phyloP scores from a whole-genome alignment of 1,140 invertebrate genomes.

The Charaxes varanes region DNA sequence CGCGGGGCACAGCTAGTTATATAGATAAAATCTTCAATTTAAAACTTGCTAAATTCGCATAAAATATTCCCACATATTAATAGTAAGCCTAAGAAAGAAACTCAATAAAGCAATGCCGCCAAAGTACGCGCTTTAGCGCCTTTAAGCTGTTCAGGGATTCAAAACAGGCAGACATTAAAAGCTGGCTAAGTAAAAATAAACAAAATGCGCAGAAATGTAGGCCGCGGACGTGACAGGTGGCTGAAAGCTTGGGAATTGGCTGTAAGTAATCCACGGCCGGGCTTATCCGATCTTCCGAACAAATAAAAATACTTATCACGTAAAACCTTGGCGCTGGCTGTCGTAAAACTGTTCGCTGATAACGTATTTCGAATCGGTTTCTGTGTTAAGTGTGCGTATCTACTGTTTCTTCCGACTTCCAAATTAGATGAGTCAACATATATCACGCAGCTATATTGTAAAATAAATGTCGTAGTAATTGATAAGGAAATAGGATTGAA shows the following conservation, averaged over 20 bases:
- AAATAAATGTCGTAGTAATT: too few relatives aligned
- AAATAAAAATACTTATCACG: slow-evolving; percentile 49
- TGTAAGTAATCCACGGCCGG: slow-evolving; percentile 19
- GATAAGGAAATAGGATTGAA: too few relatives aligned
- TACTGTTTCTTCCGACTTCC: too few relatives aligned
- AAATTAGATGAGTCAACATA: too few relatives aligned
- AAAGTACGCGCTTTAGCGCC: slow-evolving; percentile 2
- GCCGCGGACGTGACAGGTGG: slow-evolving; percentile 33
- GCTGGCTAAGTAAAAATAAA: slow-evolving; percentile 21
- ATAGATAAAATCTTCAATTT: too few relatives aligned
- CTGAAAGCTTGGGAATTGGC: slow-evolving; percentile 32
- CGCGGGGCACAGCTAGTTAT: too few relatives aligned
- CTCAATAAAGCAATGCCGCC: slow-evolving; percentile 1
- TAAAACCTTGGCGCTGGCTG: slow-evolving; percentile 26
- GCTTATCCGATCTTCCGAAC: slow-evolving; percentile 33
- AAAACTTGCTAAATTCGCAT: too few relatives aligned
- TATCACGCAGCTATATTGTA: too few relatives aligned
- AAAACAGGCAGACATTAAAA: slow-evolving; percentile 10
- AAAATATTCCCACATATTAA: too few relatives aligned
- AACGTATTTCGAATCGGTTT: too few relatives aligned
- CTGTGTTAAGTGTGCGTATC: too few relatives aligned
- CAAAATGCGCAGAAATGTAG: slow-evolving; percentile 25
- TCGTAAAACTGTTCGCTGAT: slow-evolving; percentile 17
- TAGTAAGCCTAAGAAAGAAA: too few relatives aligned
- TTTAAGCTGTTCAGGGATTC: slow-evolving; percentile 5